Evolutionary conservation across 2,797 vertebrate species (phyloP), one percentile per base, ranked within the genome.

Genomic region (Propithecus perrieri): DNA sequence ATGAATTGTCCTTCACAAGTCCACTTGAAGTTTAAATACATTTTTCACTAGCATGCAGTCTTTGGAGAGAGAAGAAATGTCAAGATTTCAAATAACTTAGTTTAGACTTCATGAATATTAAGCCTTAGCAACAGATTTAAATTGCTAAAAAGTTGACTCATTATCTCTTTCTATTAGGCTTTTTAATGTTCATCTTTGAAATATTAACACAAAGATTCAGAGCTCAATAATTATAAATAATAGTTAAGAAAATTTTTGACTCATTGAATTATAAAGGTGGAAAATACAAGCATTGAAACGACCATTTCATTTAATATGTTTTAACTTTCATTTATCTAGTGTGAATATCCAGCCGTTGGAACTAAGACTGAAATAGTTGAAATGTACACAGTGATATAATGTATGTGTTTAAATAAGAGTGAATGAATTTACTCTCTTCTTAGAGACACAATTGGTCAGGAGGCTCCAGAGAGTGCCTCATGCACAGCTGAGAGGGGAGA

Each of bases 11-110:
- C 24, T n/a, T 48, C 35, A 55, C 63, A 94, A 89, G 46, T 94
- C 38, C 94, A 46, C 55, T 75, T 89, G 79, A 96, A 79, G 38
- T 95, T 96, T 85, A 96, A 89, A 78, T 93, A 46, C 80, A 89
- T 95, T 81, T 85, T 71, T 57, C 57, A 41, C 46, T 85, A 87
- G 95, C 57, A 91, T 59, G 38, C 2, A 84, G 43, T 61, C 87
- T 92, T 94, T 83, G 13, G n/a, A 85, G 59, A 81, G 38, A 79
- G 84, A 72, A 95, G 76, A 80, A 78, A 91, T 89, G 83, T 65
- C 35, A 97, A 65, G 67, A 94, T 85, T 93, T 97, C 81, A 95
- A 92, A 96, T 76, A 75, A 63, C 28, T 94, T 78, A 50, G 48
- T 81, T 94, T 95, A 75, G n/a, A 61, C 43, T 95, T 88, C 24